Base-by-base conservation (phyloP, 2,797 vertebrate species). In the Hydrocynus forskahlii region DNA sequence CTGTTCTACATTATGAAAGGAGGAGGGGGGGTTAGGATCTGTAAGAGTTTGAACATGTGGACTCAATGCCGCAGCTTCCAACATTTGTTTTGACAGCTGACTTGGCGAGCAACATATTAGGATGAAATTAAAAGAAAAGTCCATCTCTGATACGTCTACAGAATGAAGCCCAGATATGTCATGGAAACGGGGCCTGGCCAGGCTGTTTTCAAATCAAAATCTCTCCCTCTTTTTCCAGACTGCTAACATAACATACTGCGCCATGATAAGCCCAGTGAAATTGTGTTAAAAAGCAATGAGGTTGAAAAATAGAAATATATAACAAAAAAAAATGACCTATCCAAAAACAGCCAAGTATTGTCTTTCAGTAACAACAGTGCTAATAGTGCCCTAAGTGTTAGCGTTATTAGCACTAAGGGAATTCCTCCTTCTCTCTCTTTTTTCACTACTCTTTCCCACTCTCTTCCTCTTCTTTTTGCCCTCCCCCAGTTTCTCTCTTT, bases 51-150 rank as follows among this genome's bases (percentile, higher is more conserved):
- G 87, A 93, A 92, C 84, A 90, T 88, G 88, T 92, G 91, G 86
- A 87, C 81, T 88, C 86, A 84, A 85, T 92, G 89, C 88, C 86
- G 90, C 62, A 64, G 88, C 86, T 84, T 91, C 84, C 91, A 92
- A 89, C 84, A 86, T 62, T 74, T 93, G 91, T 94, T 94, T 92
- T 91, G 90, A 94, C 93, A 94, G 92, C 90, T 93, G 91, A 94
- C 73, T 16, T 80, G 85, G 48, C 67, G 89, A 87, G 86, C 89
- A 88, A 90, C 81, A 81, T 87, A 88, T 90, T 89, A 88, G 84
- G 85, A 89, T 87, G 82, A 91, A 88, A 90, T 90, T 84, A 90
- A 89, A 88, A 87, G 86, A 85, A 86, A 89, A 77, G 86, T 87
- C 85, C 63, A 76, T 81, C 88, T 76, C 72, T 85, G 74, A 84